These are phyloP conservation scores for Sceloporus undulatus DNA, from an alignment of 2,113 vertebrate genomes.

Conservation along the genomic window DNA sequence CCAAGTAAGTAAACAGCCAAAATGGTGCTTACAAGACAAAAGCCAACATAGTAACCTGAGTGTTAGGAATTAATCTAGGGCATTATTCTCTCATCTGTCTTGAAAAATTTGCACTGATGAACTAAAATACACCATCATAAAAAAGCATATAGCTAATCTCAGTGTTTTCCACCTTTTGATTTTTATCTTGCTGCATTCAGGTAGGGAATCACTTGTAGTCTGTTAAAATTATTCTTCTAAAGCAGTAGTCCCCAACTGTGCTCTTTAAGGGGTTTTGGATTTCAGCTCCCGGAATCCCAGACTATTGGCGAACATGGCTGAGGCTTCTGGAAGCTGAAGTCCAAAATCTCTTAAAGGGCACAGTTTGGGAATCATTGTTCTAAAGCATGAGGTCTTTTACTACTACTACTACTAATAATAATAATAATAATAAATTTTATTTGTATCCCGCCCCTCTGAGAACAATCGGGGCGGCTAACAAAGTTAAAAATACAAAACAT, in stretches of 20 bases:
- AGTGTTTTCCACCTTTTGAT: constrained; percentile 2
- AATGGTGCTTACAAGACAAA: constrained; percentile 35
- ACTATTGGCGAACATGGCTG: too few relatives aligned
- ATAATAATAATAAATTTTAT: too few relatives aligned
- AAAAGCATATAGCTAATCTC: neutral
- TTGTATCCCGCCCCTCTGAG: too few relatives aligned
- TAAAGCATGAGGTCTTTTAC: too few relatives aligned
- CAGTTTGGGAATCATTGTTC: too few relatives aligned
- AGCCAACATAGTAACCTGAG: constrained; percentile 32
- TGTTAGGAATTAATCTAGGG: constrained; percentile 35
- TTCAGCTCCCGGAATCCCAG: too few relatives aligned
- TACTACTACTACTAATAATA: too few relatives aligned
- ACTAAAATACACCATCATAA: neutral
- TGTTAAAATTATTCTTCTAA: neutral
- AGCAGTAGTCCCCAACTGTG: neutral
- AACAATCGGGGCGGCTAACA: too few relatives aligned
- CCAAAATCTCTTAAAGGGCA: too few relatives aligned
- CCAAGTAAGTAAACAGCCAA: constrained; percentile 85
- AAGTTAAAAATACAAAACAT: too few relatives aligned
- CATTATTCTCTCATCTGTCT: constrained; percentile 11
- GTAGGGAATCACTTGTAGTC: neutral
- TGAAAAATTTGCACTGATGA: neutral
- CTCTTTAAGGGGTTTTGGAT: too few relatives aligned
- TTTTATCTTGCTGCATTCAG: constrained; percentile 11
- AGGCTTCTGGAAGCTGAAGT: too few relatives aligned